phyloP scores from a whole-genome alignment of 1,140 invertebrate genomes.

The Choristoneura fumiferana region DNA sequence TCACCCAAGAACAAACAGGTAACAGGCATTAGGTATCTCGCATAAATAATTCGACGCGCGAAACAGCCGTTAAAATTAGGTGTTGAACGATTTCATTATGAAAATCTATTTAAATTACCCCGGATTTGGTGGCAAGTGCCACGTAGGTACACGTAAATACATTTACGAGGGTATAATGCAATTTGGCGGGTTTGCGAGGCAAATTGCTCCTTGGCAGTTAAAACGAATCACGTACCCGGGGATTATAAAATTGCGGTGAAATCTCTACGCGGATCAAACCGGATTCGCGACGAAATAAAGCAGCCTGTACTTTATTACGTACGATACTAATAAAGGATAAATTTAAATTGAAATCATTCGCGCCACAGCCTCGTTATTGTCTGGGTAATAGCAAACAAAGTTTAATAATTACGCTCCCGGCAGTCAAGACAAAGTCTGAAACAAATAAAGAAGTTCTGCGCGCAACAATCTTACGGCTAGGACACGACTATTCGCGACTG shows the following conservation, averaged over 20 bases:
- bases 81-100: conserved; percentile 27
- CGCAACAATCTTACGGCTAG: background rate
- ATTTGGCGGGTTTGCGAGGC: conserved; percentile 43
- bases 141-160: conserved; percentile 21
- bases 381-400: background rate
- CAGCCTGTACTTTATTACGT: conserved; percentile 30
- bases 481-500: too few relatives aligned
- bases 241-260: conserved; percentile 56
- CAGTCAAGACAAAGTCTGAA: background rate
- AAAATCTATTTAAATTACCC: conserved; percentile 36
- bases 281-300: conserved; percentile 43
- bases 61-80: conserved; percentile 29
- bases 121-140: conserved; percentile 17
- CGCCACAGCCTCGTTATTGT: background rate
- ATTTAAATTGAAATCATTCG: conserved; percentile 24
- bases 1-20: too few relatives aligned
- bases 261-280: conserved; percentile 45
- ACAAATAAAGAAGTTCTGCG: background rate
- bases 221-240: conserved; percentile 49
- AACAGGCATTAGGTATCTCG: too few relatives aligned
- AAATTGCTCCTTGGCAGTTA: conserved; percentile 61
- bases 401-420: background rate
- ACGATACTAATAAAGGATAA: conserved; percentile 19
- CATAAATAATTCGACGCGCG: conserved; percentile 28
- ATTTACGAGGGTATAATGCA: conserved; percentile 44